A percentile compares a stretch with the other conserved stretches of the same genome.
Conservation (phyloP, 2,888 invertebrate genomes). For the Eurytoma californica region DNA sequence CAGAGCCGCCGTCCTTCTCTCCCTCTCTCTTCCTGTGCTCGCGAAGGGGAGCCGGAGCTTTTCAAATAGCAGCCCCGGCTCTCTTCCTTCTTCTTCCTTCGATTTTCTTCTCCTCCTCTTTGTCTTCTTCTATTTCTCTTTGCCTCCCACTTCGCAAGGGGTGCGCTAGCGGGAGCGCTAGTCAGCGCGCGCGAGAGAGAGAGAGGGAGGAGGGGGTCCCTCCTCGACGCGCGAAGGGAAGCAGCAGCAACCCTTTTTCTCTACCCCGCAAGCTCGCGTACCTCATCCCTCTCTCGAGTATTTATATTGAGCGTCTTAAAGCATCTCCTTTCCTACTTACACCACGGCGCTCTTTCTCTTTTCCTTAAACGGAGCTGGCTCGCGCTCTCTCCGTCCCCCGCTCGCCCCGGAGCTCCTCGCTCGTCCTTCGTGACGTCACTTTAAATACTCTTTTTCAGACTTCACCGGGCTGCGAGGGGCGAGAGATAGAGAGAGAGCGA, state of each 20-base stretch:
- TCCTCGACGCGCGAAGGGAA: conserved; percentile 66
- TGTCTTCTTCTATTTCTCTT: conserved; percentile 58
- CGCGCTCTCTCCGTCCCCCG: conserved; percentile 60
- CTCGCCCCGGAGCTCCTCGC: conserved; percentile 33
- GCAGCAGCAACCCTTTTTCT: conserved; percentile 75
- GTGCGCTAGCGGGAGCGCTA: background rate
- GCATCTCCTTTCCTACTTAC: conserved; percentile 67
- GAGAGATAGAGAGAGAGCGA: background rate
- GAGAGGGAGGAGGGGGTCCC: background rate
- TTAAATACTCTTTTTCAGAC: conserved; percentile 72
- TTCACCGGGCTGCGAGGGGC: conserved; percentile 10
- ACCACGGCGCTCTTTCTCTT: conserved; percentile 52
- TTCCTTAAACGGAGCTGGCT: conserved; percentile 43
- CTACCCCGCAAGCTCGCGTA: conserved; percentile 52
- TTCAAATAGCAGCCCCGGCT: conserved; percentile 9
- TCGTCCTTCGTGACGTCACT: conserved; percentile 69
- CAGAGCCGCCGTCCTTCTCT: conserved; percentile 67
- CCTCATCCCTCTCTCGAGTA: conserved; percentile 61
- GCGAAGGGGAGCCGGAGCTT: background rate
- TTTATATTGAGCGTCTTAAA: conserved; percentile 75
- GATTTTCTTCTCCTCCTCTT: conserved; percentile 59
- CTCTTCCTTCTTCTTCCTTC: conserved; percentile 56
- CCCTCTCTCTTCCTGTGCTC: conserved; percentile 47
- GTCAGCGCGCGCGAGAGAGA: background rate
- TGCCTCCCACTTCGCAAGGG: conserved; percentile 28